phyloP scores from a whole-genome alignment of 2,797 vertebrate genomes.

The Brotula barbata region DNA sequence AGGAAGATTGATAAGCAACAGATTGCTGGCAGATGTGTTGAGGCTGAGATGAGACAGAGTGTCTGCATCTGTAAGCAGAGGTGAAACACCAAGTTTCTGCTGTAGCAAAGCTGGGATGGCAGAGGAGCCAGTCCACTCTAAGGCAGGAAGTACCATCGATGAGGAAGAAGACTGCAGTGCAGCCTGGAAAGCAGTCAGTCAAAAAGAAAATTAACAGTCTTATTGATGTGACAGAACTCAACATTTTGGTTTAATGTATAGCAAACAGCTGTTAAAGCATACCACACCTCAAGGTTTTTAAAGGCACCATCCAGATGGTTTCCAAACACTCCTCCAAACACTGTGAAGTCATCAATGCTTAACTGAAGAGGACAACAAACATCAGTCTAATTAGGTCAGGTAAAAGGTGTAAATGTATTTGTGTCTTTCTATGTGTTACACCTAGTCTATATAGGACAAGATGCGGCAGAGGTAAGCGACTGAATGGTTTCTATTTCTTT shows the following conservation, averaged over 20 bases:
- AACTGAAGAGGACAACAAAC: conserved; percentile 70
- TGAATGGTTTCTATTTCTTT: too few relatives aligned
- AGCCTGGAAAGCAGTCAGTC: conserved; percentile 64
- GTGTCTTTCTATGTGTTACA: too few relatives aligned
- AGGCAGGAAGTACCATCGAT: conserved; percentile 80
- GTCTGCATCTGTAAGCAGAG: conserved; percentile 79
- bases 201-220: neutral
- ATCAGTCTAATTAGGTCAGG: neutral
- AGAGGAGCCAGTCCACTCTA: conserved; percentile 81
- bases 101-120: conserved; percentile 79
- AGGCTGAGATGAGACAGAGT: conserved; percentile 80
- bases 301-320: conserved; percentile 87
- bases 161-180: conserved; percentile 80
- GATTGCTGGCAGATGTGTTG: conserved; percentile 76
- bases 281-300: conserved; percentile 84
- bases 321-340: conserved; percentile 86
- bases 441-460: too few relatives aligned
- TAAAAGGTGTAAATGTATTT: too few relatives aligned
- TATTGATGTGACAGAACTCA: neutral
- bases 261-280: conserved; percentile 9
- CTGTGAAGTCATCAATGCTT: conserved; percentile 89
- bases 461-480: too few relatives aligned
- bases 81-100: conserved; percentile 79
- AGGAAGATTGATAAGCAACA: conserved; percentile 84
- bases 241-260: neutral